Evolutionary conservation across 2,113 vertebrate genomes (phyloP).

Genomic region (Pangasianodon gigas): DNA sequence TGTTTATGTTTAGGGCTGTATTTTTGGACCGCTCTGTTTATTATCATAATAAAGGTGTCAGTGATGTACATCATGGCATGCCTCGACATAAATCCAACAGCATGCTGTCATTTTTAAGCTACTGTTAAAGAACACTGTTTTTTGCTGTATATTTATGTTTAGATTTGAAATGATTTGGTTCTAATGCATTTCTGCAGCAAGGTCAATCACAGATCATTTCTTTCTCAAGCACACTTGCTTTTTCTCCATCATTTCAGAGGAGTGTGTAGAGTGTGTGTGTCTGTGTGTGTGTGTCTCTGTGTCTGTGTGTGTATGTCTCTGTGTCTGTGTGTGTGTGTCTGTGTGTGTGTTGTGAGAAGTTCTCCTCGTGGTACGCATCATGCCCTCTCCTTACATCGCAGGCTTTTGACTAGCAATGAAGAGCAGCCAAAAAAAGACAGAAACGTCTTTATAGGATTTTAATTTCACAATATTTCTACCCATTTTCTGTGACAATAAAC

Average conservation of each 20-base stretch:
- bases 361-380: constrained; percentile 69
- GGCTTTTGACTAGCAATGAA: constrained; percentile 47
- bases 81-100: neutral
- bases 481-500: neutral
- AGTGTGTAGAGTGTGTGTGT: neutral
- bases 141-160: neutral
- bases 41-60: constrained; percentile 5
- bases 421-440: constrained; percentile 13
- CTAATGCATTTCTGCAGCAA: neutral
- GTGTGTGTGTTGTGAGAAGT: neutral
- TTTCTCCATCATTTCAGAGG: neutral
- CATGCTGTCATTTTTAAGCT: neutral
- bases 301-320: neutral
- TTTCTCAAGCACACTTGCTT: neutral
- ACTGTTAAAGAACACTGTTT: neutral
- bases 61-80: neutral
- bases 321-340: neutral
- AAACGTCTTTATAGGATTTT: constrained; percentile 26
- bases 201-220: neutral
- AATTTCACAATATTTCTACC: constrained; percentile 5
- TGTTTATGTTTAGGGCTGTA: neutral
- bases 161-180: neutral
- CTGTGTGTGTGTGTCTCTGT: neutral
- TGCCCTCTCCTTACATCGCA: constrained; percentile 38
- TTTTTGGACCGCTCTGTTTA: neutral